A percentile compares a stretch with the other conserved stretches of the same genome.
phyloP scores from a whole-genome alignment of 2,888 invertebrate genomes.

The Halictus ligatus region DNA sequence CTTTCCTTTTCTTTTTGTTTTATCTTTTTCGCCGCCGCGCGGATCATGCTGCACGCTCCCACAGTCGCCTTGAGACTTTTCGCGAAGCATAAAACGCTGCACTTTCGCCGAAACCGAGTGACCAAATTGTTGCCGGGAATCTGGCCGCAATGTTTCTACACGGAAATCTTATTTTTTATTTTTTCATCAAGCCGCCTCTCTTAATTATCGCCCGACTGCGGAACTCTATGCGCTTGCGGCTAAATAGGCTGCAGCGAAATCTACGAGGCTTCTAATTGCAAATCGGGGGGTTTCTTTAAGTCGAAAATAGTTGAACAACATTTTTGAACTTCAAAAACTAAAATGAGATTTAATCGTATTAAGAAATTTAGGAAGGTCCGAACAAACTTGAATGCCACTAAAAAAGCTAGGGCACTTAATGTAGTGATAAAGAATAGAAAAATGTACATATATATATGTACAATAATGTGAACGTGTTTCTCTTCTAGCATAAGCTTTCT shows the following conservation, averaged over 20 bases:
- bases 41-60: neutral
- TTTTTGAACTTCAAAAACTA: too few relatives aligned
- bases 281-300: too few relatives aligned
- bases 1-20: slow-evolving; percentile 8
- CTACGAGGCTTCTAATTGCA: neutral
- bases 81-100: slow-evolving; percentile 19
- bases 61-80: slow-evolving; percentile 17
- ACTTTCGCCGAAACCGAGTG: slow-evolving; percentile 10
- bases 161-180: neutral
- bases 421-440: neutral
- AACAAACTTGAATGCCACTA: neutral
- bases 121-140: neutral
- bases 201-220: neutral
- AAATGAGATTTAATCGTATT: too few relatives aligned
- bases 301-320: too few relatives aligned
- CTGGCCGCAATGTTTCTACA: neutral
- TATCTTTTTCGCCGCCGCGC: neutral
- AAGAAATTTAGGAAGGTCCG: too few relatives aligned
- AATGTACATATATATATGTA: neutral
- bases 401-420: neutral
- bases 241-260: neutral
- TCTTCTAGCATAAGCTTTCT: neutral
- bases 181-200: neutral
- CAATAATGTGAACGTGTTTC: too few relatives aligned
- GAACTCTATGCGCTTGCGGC: neutral